A percentile compares a stretch with the other conserved stretches of the same genome.
Evolutionary conservation across 2,888 invertebrate genomes (phyloP).

Genomic region (Boloria euphrosyne): DNA sequence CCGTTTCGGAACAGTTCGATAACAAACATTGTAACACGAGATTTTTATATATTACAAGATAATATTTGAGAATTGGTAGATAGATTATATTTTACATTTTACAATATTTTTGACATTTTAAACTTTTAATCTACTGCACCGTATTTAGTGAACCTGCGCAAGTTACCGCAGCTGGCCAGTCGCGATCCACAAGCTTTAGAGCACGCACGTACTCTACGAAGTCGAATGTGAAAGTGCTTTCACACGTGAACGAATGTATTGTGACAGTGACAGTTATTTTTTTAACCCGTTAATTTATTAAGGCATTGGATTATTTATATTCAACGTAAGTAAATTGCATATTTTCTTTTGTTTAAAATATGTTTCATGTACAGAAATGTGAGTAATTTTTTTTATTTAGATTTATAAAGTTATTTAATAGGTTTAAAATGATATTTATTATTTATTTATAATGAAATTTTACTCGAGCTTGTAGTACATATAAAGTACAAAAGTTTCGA

Average conservation of each 20-base stretch:
- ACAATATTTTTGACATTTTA: constrained; percentile 1
- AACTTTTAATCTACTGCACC: constrained; percentile 10
- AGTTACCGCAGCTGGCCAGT: constrained; percentile 31
- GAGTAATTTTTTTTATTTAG: too few relatives aligned
- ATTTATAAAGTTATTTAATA: too few relatives aligned
- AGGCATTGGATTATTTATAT: constrained; percentile 9
- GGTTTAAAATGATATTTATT: too few relatives aligned
- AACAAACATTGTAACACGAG: too few relatives aligned
- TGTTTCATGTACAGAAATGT: too few relatives aligned
- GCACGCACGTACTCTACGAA: constrained; percentile 18
- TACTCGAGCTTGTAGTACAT: too few relatives aligned
- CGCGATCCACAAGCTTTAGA: constrained; percentile 2
- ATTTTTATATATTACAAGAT: too few relatives aligned
- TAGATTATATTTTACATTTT: too few relatives aligned
- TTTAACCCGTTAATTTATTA: background rate
- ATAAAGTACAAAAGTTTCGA: too few relatives aligned
- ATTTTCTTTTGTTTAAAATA: background rate
- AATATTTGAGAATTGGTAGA: too few relatives aligned
- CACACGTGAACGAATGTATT: constrained; percentile 28
- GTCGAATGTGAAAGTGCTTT: constrained; percentile 14
- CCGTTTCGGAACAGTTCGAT: too few relatives aligned
- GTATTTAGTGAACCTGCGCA: constrained; percentile 30
- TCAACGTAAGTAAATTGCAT: constrained; percentile 1
- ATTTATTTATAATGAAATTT: too few relatives aligned
- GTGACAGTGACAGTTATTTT: constrained; percentile 35